A percentile compares a stretch with the other conserved stretches of the same genome.
Evolutionary conservation across 2,888 invertebrate species (phyloP).

Genomic region (Polydrusus pterygomalis): DNA sequence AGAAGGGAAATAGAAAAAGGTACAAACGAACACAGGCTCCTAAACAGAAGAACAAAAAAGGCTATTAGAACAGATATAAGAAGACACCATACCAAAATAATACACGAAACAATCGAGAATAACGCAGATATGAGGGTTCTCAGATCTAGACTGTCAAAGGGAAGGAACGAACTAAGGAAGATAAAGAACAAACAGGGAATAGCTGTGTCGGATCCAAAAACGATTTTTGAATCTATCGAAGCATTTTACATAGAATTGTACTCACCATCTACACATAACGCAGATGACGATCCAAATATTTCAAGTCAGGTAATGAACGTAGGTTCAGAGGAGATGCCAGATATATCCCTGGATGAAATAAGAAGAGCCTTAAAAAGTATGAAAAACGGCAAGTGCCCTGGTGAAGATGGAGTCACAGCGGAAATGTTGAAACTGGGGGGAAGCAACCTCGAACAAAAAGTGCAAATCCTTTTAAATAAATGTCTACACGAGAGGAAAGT

Average conservation of each 20-base stretch:
- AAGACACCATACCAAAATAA: conserved; percentile 26
- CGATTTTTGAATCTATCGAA: no score
- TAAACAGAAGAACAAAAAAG: conserved; percentile 13
- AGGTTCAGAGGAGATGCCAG: neutral
- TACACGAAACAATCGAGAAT: conserved; percentile 21
- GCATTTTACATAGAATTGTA: no score
- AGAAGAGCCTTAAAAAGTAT: neutral
- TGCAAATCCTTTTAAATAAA: no score
- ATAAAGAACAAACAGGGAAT: neutral
- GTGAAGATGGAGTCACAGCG: no score
- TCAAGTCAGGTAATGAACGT: no score
- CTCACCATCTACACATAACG: no score
- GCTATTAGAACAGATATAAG: conserved; percentile 27
- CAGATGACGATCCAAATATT: conserved; percentile 16
- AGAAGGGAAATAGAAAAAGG: neutral
- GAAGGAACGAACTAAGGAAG: no score
- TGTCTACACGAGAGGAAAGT: no score
- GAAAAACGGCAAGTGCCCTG: no score
- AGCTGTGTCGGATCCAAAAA: neutral
- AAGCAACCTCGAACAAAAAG: no score
- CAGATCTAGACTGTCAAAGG: no score
- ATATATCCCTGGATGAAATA: neutral
- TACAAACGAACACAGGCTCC: neutral
- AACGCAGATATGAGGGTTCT: conserved; percentile 16
- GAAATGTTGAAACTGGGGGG: no score